Percentiles rank a stretch among this genome's conserved stretches.
Evolutionary conservation across 2,888 invertebrate species (phyloP).

Genomic region (Caenorhabditis virilis): DNA sequence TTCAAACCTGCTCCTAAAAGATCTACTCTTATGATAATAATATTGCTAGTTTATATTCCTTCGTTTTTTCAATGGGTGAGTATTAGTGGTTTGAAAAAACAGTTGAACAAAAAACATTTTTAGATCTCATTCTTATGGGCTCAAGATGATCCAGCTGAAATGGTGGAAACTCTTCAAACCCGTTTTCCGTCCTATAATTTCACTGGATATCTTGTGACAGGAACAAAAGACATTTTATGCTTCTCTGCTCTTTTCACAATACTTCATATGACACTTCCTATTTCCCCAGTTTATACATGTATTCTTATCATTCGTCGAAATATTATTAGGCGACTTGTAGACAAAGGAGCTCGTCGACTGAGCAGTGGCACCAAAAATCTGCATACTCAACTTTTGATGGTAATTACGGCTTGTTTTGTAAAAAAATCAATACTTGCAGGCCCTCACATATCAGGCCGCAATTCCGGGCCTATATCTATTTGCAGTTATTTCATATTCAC

Average conservation of each 20-base stretch:
- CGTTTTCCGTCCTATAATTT: slow-evolving; percentile 14
- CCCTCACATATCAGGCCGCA: slow-evolving; percentile 24
- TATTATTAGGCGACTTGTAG: slow-evolving; percentile 19
- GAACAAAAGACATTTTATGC: slow-evolving; percentile 6
- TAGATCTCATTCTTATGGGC: slow-evolving; percentile 2
- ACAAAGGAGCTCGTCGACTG: slow-evolving; percentile 24
- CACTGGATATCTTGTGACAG: slow-evolving; percentile 7
- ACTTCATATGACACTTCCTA: slow-evolving; percentile 24
- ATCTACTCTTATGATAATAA: not conserved
- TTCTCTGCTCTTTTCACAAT: slow-evolving; percentile 11
- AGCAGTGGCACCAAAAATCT: slow-evolving; percentile 33
- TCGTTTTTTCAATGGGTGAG: slow-evolving; percentile 4
- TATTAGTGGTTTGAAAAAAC: not conserved
- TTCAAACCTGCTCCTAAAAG: not conserved
- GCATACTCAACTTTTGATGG: slow-evolving; percentile 37
- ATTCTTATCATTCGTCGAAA: slow-evolving; percentile 28
- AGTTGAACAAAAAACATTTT: not conserved
- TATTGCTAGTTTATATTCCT: slow-evolving; percentile 1
- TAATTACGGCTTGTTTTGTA: slow-evolving; percentile 2
- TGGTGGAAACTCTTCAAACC: not conserved
- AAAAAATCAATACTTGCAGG: no score
- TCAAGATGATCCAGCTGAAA: slow-evolving; percentile 3
- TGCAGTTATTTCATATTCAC: slow-evolving; percentile 23
- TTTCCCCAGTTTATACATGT: slow-evolving; percentile 20
- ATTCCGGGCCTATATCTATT: slow-evolving; percentile 30